phyloP scores from a whole-genome alignment of 2,888 invertebrate genomes.

The Tetrapedia diversipes region DNA sequence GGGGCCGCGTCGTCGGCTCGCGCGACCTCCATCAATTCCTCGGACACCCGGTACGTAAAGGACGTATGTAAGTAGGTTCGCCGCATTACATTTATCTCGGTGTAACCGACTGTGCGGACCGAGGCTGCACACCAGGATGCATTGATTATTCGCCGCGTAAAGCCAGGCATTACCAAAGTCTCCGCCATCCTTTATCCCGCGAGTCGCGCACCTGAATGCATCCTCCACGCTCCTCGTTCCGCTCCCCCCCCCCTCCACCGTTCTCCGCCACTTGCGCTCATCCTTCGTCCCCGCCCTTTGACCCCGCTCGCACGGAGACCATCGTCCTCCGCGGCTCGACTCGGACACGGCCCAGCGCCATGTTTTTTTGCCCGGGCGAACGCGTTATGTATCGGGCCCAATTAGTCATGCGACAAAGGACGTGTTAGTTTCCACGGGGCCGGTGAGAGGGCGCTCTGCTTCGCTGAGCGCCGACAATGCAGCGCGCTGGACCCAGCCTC shows the following conservation, averaged over 20 bases:
- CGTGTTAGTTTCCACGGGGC: conserved; percentile 67
- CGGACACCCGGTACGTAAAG: conserved; percentile 64
- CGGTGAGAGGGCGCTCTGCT: conserved; percentile 66
- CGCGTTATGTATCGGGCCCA: conserved; percentile 75
- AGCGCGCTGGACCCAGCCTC: conserved; percentile 27
- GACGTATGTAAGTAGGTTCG: conserved; percentile 68
- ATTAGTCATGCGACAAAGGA: conserved; percentile 78
- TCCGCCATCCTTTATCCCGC: conserved; percentile 72
- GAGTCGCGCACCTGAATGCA: conserved; percentile 74
- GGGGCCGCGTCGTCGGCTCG: conserved; percentile 3
- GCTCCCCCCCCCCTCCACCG: background rate
- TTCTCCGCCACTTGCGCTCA: conserved; percentile 36
- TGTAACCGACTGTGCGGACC: conserved; percentile 62
- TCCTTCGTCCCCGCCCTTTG: conserved; percentile 66
- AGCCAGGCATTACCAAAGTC: conserved; percentile 75
- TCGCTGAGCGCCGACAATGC: conserved; percentile 69
- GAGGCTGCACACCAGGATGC: conserved; percentile 71
- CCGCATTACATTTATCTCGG: conserved; percentile 73
- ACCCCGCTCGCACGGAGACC: conserved; percentile 53
- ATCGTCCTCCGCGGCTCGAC: conserved; percentile 50
- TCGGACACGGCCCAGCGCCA: conserved; percentile 30
- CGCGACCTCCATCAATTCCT: conserved; percentile 40
- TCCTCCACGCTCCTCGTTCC: conserved; percentile 43
- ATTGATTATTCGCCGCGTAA: conserved; percentile 78
- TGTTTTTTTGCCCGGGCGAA: conserved; percentile 20